phyloP scores from a whole-genome alignment of 2,113 vertebrate genomes.

The Eurypyga helias region DNA sequence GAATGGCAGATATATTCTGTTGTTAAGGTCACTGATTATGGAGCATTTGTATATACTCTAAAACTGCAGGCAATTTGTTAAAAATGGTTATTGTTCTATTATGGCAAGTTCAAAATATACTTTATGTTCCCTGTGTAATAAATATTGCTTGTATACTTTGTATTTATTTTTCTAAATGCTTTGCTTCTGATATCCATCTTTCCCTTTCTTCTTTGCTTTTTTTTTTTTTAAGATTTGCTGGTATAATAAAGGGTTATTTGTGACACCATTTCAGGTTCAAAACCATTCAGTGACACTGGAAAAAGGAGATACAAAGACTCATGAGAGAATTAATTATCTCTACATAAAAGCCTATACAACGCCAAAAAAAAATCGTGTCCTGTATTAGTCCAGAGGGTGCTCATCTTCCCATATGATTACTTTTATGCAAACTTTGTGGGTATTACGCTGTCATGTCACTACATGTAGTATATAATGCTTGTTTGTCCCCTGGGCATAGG shows the following conservation, averaged over 20 bases:
- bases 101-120: neutral
- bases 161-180: neutral
- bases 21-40: neutral
- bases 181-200: neutral
- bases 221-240: neutral
- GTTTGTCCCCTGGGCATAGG: neutral
- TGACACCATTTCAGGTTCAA: neutral
- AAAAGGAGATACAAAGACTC: neutral
- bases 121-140: neutral
- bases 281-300: neutral
- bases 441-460: neutral
- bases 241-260: neutral
- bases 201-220: neutral
- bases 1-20: slow-evolving; percentile 31
- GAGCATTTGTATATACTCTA: neutral
- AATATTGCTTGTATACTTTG: neutral
- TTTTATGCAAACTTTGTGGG: neutral
- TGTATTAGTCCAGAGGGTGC: neutral
- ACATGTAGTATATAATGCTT: neutral
- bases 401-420: neutral
- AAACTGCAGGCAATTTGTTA: neutral
- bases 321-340: neutral
- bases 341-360: neutral
- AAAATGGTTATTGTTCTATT: neutral
- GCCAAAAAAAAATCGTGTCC: neutral